Evolutionary conservation across 2,113 vertebrate species (phyloP).

Genomic region (Phalacrocorax carbo): DNA sequence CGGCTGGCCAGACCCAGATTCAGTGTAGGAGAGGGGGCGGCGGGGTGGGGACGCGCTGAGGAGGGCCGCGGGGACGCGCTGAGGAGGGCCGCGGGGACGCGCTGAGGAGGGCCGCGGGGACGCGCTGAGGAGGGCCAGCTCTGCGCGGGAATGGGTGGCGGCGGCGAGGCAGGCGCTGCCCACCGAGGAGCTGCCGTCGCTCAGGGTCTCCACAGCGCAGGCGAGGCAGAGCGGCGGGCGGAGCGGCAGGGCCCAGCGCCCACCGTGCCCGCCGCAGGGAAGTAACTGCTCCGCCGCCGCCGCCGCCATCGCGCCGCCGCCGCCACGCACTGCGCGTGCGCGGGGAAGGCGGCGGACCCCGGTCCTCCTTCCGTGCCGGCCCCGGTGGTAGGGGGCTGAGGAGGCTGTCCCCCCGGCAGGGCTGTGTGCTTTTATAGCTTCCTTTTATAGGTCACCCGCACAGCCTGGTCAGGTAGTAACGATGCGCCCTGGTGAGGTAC

Average conservation of each 20-base stretch:
- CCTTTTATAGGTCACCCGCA: too few relatives aligned
- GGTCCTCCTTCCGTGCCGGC: too few relatives aligned
- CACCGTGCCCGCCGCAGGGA: constrained; percentile 75
- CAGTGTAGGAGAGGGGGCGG: too few relatives aligned
- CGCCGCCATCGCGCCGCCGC: neutral
- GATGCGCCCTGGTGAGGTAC: too few relatives aligned
- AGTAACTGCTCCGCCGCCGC: neutral
- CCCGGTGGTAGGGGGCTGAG: neutral
- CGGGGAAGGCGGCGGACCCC: too few relatives aligned
- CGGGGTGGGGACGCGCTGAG: too few relatives aligned
- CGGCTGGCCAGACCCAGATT: rapidly evolving
- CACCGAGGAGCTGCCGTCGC: constrained; percentile 77
- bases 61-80: neutral
- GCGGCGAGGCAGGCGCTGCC: neutral
- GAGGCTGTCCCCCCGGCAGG: neutral
- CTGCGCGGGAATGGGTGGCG: neutral
- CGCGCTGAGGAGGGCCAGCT: neutral
- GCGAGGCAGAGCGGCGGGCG: constrained; percentile 78
- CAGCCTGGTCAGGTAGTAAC: too few relatives aligned
- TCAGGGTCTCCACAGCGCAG: constrained; percentile 83
- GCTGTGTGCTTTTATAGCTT: neutral
- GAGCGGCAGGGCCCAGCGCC: constrained; percentile 70
- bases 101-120: neutral
- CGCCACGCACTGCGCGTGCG: neutral
- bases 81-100: neutral